A percentile compares a stretch with the other conserved stretches of the same genome.
Evolutionary conservation across 2,888 invertebrate genomes (phyloP).

Genomic region (Drosophila histrio): DNA sequence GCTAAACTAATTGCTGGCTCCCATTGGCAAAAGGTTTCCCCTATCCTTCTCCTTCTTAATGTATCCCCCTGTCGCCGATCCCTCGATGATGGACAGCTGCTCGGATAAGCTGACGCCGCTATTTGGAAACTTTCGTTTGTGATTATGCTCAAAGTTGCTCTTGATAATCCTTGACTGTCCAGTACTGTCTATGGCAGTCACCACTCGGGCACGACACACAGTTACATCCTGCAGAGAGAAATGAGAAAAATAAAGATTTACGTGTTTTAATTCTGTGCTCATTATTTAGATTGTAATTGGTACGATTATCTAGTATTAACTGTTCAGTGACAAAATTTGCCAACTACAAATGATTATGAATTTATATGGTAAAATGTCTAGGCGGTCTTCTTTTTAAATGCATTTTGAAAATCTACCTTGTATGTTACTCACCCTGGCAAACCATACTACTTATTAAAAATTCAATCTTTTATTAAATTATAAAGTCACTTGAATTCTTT

Average conservation of each 20-base stretch:
- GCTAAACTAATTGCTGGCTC: conserved; percentile 32
- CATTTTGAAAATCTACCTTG: too few species aligned
- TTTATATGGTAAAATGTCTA: too few species aligned
- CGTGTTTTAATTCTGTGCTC: too few species aligned
- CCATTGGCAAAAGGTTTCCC: conserved; percentile 4
- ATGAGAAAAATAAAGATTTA: not conserved
- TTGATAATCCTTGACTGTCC: conserved; percentile 81
- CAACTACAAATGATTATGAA: too few species aligned
- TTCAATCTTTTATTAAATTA: too few species aligned
- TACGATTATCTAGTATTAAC: too few species aligned
- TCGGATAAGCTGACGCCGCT: conserved; percentile 37
- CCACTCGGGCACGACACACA: conserved; percentile 81
- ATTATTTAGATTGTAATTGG: too few species aligned
- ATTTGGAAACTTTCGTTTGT: conserved; percentile 69
- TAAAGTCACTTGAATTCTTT: too few species aligned
- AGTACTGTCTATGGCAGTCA: conserved; percentile 75
- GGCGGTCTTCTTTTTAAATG: too few species aligned
- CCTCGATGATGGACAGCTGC: conserved; percentile 41
- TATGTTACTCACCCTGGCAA: too few species aligned
- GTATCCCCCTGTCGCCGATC: not conserved
- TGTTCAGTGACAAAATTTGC: too few species aligned
- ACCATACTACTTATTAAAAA: too few species aligned
- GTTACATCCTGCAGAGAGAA: conserved; percentile 77
- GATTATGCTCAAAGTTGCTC: conserved; percentile 80
- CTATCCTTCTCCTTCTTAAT: conserved; percentile 34